A percentile compares a stretch with the other conserved stretches of the same genome.
These are phyloP conservation scores for Anneissia japonica DNA, from an alignment of 35 echinoderm and acorn worm genomes.

Conservation along the genomic window DNA sequence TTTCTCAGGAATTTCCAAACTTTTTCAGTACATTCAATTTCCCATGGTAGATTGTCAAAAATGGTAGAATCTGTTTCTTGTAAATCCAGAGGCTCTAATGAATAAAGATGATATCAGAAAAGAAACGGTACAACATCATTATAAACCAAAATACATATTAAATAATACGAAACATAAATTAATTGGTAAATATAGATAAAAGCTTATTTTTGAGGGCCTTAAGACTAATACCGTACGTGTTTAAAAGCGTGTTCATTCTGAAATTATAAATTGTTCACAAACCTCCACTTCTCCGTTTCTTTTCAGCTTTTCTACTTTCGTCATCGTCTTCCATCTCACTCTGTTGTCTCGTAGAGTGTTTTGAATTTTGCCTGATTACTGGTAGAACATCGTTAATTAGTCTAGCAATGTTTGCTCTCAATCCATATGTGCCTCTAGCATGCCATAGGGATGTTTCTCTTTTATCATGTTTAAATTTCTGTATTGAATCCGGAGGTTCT, in stretches of 20 bases:
- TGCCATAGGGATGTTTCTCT: neutral
- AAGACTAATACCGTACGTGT: too few relatives aligned
- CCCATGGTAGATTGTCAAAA: conserved; percentile 43
- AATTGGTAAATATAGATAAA: too few relatives aligned
- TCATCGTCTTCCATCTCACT: too few relatives aligned
- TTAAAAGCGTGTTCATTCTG: too few relatives aligned
- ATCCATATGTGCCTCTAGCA: neutral
- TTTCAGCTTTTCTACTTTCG: too few relatives aligned
- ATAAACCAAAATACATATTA: too few relatives aligned
- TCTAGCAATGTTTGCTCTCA: neutral
- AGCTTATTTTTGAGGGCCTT: too few relatives aligned
- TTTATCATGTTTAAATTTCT: neutral
- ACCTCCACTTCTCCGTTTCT: neutral
- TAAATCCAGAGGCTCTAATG: neutral
- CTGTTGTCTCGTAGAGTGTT: neutral
- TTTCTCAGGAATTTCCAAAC: too few relatives aligned
- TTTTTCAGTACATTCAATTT: conserved; percentile 38
- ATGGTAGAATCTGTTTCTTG: conserved; percentile 20
- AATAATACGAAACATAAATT: too few relatives aligned
- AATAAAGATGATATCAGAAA: neutral
- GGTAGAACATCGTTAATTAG: neutral
- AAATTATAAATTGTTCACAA: too few relatives aligned
- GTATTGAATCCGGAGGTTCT: neutral
- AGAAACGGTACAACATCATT: too few relatives aligned
- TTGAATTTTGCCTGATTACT: neutral